A percentile compares a stretch with the other conserved stretches of the same genome.
Conservation (phyloP, 2,888 invertebrate species). For the Ganaspis brasiliensis region DNA sequence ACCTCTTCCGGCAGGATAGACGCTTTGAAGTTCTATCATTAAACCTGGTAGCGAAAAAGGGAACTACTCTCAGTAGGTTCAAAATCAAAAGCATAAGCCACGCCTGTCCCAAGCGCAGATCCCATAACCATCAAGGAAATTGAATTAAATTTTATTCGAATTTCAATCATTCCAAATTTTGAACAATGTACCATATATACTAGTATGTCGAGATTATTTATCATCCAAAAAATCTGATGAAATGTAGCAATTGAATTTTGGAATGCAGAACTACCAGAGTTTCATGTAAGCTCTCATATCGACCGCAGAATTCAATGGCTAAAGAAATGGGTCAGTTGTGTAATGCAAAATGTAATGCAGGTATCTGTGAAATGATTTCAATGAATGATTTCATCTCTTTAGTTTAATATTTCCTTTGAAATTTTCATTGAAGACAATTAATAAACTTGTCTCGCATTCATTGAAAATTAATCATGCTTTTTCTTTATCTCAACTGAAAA, state of each 20-base stretch:
- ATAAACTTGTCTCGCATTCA: not conserved
- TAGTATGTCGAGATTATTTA: too few species aligned
- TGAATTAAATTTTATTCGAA: not conserved
- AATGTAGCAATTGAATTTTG: not conserved
- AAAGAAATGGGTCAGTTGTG: slow-evolving; percentile 35
- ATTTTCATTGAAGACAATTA: not conserved
- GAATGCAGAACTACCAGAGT: not conserved
- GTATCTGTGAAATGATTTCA: not conserved
- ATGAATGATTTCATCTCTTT: not conserved
- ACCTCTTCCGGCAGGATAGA: too few species aligned
- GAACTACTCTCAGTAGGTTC: too few species aligned
- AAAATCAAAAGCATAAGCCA: too few species aligned
- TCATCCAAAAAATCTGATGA: too few species aligned
- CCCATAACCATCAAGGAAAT: too few species aligned
- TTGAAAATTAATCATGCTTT: too few species aligned
- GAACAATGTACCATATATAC: too few species aligned
- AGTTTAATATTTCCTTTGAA: not conserved
- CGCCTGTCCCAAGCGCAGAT: too few species aligned
- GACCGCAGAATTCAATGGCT: slow-evolving; percentile 29
- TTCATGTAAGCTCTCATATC: slow-evolving; percentile 2
- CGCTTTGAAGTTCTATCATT: too few species aligned
- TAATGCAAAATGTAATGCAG: slow-evolving; percentile 13
- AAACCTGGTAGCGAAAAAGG: too few species aligned
- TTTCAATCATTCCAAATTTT: not conserved
- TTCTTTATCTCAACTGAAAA: too few species aligned